Conservation (phyloP, 2,888 invertebrate genomes). For the Incurvaria masculella region DNA sequence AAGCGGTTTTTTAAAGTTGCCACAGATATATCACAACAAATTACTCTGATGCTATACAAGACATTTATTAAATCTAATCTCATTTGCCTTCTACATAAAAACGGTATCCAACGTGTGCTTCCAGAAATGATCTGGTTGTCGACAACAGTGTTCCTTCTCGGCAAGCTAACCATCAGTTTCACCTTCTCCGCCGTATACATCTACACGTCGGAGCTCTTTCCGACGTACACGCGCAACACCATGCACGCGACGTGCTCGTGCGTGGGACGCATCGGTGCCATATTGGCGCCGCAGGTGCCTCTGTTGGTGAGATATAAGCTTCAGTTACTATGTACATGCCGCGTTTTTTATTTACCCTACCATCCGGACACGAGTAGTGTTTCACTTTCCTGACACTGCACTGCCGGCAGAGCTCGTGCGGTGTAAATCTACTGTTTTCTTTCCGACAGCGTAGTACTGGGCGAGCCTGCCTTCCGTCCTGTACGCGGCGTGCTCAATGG, state of each 20-base stretch:
- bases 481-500: slow-evolving; percentile 44
- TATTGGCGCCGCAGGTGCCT: slow-evolving; percentile 67
- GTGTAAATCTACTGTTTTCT: not conserved
- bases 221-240: slow-evolving; percentile 67
- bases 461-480: slow-evolving; percentile 44
- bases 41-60: not conserved
- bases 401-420: not conserved
- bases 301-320: slow-evolving; percentile 28
- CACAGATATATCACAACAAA: not conserved
- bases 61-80: not conserved
- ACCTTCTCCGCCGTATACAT: slow-evolving; percentile 67
- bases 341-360: slow-evolving; percentile 7
- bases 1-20: not conserved
- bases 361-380: not conserved
- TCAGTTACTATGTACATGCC: not conserved
- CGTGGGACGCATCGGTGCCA: slow-evolving; percentile 67
- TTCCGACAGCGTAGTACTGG: slow-evolving; percentile 46
- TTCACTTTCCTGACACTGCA: not conserved
- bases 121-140: slow-evolving; percentile 40
- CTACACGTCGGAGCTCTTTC: slow-evolving; percentile 72
- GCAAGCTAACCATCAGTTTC: slow-evolving; percentile 65
- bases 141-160: slow-evolving; percentile 52
- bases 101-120: slow-evolving; percentile 15
- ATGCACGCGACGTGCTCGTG: slow-evolving; percentile 67
- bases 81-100: not conserved